phyloP scores from a whole-genome alignment of 2,888 invertebrate genomes.

The Hedya salicella region DNA sequence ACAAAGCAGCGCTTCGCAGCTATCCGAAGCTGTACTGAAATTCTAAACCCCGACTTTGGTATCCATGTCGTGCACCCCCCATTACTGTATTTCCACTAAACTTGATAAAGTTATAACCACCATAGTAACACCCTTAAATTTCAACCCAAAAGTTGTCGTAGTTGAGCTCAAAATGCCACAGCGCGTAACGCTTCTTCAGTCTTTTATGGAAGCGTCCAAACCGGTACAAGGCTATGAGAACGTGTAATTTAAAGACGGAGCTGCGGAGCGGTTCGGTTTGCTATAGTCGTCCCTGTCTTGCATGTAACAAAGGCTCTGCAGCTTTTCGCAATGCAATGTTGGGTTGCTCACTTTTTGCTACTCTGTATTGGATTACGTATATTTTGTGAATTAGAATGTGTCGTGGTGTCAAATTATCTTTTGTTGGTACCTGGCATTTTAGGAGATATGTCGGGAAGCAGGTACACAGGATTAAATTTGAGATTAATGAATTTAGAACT shows the following conservation, averaged over 20 bases:
- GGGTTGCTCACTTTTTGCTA: slow-evolving; percentile 81
- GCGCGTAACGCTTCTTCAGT: slow-evolving; percentile 47
- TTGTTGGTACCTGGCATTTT: slow-evolving; percentile 63
- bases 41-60: slow-evolving; percentile 84
- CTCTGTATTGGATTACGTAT: slow-evolving; percentile 81
- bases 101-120: slow-evolving; percentile 55
- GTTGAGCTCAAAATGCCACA: slow-evolving; percentile 54
- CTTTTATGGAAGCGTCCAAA: slow-evolving; percentile 54
- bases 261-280: slow-evolving; percentile 54
- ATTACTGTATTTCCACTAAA: slow-evolving; percentile 79
- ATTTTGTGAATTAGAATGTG: slow-evolving; percentile 84
- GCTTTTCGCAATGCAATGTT: slow-evolving; percentile 69
- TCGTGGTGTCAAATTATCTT: slow-evolving; percentile 78
- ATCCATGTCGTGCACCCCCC: slow-evolving; percentile 84
- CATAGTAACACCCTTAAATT: slow-evolving; percentile 33
- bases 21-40: slow-evolving; percentile 85
- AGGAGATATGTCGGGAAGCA: slow-evolving; percentile 66
- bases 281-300: slow-evolving; percentile 66
- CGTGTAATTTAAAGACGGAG: slow-evolving; percentile 85
- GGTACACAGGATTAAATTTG: slow-evolving; percentile 57
- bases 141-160: fast-evolving
- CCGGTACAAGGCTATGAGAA: slow-evolving; percentile 83
- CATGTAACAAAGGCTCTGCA: slow-evolving; percentile 59
- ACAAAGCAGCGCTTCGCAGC: slow-evolving; percentile 83
- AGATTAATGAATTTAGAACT: slow-evolving; percentile 13